A percentile compares a stretch with the other conserved stretches of the same genome.
Conservation (phyloP, 2,797 vertebrate genomes). For the Cryptoprocta ferox region DNA sequence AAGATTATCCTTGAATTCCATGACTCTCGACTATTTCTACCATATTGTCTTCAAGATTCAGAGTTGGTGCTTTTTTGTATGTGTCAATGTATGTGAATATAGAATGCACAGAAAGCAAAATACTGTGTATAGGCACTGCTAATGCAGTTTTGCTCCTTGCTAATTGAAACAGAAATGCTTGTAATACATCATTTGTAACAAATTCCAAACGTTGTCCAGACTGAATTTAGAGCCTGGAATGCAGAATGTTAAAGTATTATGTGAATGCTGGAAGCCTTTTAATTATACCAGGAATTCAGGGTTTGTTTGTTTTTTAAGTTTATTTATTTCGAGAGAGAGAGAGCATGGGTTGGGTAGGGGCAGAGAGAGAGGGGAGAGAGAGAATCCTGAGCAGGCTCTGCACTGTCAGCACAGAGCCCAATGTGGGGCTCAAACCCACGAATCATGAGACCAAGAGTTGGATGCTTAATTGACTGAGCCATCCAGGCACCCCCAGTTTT, state of each 20-base stretch:
- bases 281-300: neutral
- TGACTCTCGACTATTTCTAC: neutral
- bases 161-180: conserved; percentile 23
- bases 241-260: neutral
- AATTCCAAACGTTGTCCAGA: conserved; percentile 14
- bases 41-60: neutral
- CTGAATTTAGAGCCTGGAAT: conserved; percentile 3
- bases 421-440: too few relatives aligned
- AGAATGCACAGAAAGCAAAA: neutral
- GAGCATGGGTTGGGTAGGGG: too few relatives aligned
- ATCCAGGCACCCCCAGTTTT: neutral
- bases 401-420: too few relatives aligned
- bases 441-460: too few relatives aligned
- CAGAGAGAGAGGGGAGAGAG: too few relatives aligned
- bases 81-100: neutral
- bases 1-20: conserved; percentile 4
- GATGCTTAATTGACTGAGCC: too few relatives aligned
- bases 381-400: too few relatives aligned
- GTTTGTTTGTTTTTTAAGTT: too few relatives aligned
- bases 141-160: conserved; percentile 2
- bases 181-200: conserved; percentile 16
- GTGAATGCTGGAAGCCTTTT: conserved; percentile 12
- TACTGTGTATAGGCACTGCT: neutral
- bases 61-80: neutral
- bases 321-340: too few relatives aligned